These are phyloP conservation scores for Hyposoter didymator DNA, from an alignment of 2,888 invertebrate genomes.

Conservation along the genomic window DNA sequence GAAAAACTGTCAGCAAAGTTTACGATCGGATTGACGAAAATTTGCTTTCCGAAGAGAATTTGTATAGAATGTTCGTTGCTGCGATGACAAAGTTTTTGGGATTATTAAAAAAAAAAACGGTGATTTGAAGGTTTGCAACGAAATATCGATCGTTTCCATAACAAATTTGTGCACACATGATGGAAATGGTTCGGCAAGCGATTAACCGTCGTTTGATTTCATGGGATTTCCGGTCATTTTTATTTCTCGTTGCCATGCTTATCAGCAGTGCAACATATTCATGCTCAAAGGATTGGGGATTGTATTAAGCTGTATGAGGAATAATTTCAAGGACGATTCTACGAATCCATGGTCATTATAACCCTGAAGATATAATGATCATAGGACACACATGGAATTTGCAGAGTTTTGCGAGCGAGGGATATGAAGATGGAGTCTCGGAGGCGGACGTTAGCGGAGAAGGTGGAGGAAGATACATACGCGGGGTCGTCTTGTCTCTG, in stretches of 20 bases:
- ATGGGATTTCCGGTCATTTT: background rate
- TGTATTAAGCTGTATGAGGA: background rate
- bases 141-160: no score
- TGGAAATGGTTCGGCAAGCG: background rate
- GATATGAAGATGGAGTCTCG: slow-evolving; percentile 43
- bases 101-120: no score
- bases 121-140: no score
- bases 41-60: no score
- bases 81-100: no score
- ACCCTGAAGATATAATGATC: slow-evolving; percentile 45
- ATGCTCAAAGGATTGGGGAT: background rate
- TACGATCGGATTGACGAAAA: no score
- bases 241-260: background rate
- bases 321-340: slow-evolving; percentile 12
- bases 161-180: no score
- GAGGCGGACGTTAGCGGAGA: slow-evolving; percentile 35
- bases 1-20: no score
- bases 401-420: slow-evolving; percentile 43
- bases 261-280: background rate
- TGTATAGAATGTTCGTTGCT: no score
- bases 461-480: slow-evolving; percentile 35
- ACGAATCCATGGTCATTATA: slow-evolving; percentile 46
- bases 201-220: background rate
- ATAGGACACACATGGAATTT: slow-evolving; percentile 37
- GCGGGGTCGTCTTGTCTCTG: slow-evolving; percentile 42